Percentiles rank a stretch among this genome's conserved stretches.
phyloP scores from a whole-genome alignment of 2,888 invertebrate genomes.

The Azorinus chamasolen region DNA sequence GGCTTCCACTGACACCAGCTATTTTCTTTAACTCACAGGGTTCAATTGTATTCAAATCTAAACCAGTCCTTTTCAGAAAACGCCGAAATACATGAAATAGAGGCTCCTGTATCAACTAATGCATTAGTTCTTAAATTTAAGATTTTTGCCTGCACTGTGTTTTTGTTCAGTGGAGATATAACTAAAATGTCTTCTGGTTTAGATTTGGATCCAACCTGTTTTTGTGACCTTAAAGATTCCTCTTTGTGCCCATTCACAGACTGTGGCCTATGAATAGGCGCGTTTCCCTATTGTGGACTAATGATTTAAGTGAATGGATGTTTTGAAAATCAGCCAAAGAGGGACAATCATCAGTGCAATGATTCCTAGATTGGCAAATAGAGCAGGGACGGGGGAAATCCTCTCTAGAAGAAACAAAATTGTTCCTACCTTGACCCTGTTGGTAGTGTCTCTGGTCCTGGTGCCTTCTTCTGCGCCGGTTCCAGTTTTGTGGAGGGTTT shows the following conservation, averaged over 20 bases:
- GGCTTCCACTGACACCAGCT: conserved; percentile 25
- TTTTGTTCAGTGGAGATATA: conserved; percentile 28
- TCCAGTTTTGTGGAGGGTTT: too few species aligned
- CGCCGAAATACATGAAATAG: conserved; percentile 30
- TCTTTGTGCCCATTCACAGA: background rate
- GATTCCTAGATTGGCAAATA: too few species aligned
- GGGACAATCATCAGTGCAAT: too few species aligned
- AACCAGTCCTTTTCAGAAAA: conserved; percentile 27
- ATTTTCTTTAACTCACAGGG: background rate
- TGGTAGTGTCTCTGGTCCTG: too few species aligned
- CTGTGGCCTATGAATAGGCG: background rate
- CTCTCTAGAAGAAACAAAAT: conserved; percentile 3
- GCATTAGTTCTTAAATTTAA: conserved; percentile 9
- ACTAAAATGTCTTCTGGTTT: background rate
- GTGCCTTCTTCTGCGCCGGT: too few species aligned
- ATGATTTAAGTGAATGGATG: too few species aligned
- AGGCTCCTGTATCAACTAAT: conserved; percentile 37
- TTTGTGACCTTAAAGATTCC: too few species aligned
- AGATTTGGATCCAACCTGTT: background rate
- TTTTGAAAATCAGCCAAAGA: too few species aligned
- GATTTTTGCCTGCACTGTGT: conserved; percentile 15
- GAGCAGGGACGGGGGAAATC: too few species aligned
- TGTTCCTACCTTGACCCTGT: conserved; percentile 12
- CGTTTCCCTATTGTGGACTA: background rate
- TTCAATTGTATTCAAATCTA: conserved; percentile 3